phyloP scores from a whole-genome alignment of 2,113 vertebrate genomes.

The Oceanodroma tethys region DNA sequence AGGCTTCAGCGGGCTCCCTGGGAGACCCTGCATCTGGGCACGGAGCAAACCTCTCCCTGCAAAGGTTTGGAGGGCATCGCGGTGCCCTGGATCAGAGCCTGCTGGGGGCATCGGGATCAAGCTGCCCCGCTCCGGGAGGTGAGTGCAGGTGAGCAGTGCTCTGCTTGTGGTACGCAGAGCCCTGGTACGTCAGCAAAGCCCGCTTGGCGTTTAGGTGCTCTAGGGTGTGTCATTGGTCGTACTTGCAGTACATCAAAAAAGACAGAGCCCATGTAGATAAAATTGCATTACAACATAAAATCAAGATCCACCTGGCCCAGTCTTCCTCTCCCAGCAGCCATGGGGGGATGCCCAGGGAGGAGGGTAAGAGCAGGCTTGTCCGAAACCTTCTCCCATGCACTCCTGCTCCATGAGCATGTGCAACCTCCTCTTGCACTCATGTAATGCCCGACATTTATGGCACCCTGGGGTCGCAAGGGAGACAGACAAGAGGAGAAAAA shows the following conservation, averaged over 20 bases:
- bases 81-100: background rate
- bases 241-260: too few species aligned
- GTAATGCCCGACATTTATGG: accelerated
- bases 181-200: background rate
- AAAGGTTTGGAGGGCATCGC: accelerated
- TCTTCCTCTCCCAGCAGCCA: background rate
- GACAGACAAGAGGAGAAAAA: background rate
- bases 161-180: background rate
- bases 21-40: accelerated
- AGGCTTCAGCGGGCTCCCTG: background rate
- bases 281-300: accelerated
- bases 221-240: accelerated
- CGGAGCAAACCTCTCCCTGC: background rate
- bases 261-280: background rate
- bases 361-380: background rate
- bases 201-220: accelerated
- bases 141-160: background rate
- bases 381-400: accelerated
- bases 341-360: background rate
- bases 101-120: too few species aligned
- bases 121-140: background rate
- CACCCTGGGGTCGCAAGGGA: background rate
- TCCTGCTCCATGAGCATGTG: background rate
- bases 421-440: background rate
- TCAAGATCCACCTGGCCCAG: background rate